These are phyloP conservation scores for Turritopsis dohrnii DNA, from an alignment of 30 jellyfish, hydroid and myxozoan genomes.

Conservation along the genomic window DNA sequence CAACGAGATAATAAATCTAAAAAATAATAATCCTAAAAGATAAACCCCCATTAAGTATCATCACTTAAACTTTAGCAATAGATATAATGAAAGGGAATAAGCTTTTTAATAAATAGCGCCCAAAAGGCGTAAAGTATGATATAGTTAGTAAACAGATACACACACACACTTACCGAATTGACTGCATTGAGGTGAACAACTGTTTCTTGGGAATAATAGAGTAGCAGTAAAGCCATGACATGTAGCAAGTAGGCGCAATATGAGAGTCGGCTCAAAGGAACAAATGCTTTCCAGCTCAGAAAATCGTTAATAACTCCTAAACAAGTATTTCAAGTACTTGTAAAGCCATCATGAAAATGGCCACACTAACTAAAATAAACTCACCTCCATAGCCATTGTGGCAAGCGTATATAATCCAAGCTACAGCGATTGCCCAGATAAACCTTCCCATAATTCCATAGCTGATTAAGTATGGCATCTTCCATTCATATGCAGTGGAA, in stretches of 20 bases:
- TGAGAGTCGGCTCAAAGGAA: constrained; percentile 80
- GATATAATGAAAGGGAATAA: too few species aligned
- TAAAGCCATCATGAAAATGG: not conserved
- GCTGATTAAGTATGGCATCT: not conserved
- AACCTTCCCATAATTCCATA: constrained; percentile 25
- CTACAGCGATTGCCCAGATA: constrained; percentile 38
- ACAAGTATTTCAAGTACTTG: not conserved
- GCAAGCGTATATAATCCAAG: constrained; percentile 38
- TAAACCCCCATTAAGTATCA: too few species aligned
- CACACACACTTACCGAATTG: not conserved
- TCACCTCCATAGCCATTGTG: constrained; percentile 40
- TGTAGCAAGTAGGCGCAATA: constrained; percentile 75
- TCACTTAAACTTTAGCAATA: too few species aligned
- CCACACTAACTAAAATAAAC: not conserved
- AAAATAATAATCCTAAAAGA: too few species aligned
- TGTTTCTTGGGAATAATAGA: not conserved
- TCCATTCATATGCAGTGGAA: constrained; percentile 25
- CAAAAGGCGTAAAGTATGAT: not conserved
- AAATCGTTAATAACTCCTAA: constrained; percentile 52
- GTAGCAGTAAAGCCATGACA: constrained; percentile 25
- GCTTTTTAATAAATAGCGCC: not conserved
- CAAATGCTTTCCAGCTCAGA: constrained; percentile 72
- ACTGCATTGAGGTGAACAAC: not conserved
- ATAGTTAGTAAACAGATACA: not conserved
- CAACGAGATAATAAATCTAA: not conserved